These are phyloP conservation scores for Carterocephalus palaemon DNA, from an alignment of 2,888 invertebrate genomes.

Conservation along the genomic window DNA sequence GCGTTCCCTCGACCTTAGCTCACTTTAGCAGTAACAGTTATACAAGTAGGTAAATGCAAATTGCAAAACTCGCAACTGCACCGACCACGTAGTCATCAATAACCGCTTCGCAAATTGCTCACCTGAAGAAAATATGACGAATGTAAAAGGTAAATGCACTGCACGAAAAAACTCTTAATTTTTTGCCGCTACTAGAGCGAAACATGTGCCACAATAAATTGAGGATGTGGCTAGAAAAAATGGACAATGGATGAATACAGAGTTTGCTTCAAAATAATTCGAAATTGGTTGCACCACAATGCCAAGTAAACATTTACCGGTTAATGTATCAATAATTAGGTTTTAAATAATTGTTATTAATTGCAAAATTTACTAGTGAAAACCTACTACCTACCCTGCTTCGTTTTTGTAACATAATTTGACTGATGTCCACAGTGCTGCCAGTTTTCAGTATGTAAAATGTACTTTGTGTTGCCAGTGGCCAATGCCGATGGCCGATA, in stretches of 20 bases:
- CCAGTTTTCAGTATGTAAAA: too few species aligned
- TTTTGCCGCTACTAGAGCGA: conserved; percentile 68
- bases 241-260: conserved; percentile 60
- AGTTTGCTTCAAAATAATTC: conserved; percentile 4
- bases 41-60: conserved; percentile 17
- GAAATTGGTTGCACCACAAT: neutral
- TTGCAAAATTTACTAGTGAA: too few species aligned
- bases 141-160: conserved; percentile 52
- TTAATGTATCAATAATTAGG: too few species aligned
- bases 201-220: conserved; percentile 73
- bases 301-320: conserved; percentile 1
- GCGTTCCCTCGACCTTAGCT: too few species aligned
- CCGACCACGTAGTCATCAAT: conserved; percentile 12
- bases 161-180: conserved; percentile 48
- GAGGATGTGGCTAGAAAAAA: conserved; percentile 78
- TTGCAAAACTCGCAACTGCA: conserved; percentile 19
- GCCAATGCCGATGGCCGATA: too few species aligned
- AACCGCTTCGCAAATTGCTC: conserved; percentile 23
- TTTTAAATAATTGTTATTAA: too few species aligned
- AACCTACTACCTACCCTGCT: too few species aligned
- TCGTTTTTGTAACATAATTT: too few species aligned
- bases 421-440: too few species aligned
- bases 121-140: conserved; percentile 48
- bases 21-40: conserved; percentile 13
- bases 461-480: too few species aligned